Conservation (phyloP, 1,140 invertebrate species). For the Magallana gigas region DNA sequence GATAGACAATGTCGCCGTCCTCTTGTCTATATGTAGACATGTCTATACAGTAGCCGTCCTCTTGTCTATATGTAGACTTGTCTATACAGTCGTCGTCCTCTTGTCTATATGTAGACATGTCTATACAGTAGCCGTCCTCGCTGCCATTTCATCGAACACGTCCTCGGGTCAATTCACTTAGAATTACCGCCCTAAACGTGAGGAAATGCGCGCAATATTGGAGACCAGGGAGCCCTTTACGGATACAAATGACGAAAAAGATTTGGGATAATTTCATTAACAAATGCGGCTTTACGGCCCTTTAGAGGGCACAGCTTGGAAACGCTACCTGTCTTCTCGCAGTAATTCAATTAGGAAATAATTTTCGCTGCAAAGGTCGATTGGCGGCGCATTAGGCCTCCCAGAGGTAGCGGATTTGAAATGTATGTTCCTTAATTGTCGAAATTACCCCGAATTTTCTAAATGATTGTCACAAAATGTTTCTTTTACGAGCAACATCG, state of each 20-base stretch:
- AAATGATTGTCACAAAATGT: conserved; percentile 28
- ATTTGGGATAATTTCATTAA: conserved; percentile 56
- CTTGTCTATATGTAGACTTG: no score
- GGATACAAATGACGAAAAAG: conserved; percentile 51
- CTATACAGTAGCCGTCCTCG: background rate
- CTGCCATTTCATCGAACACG: background rate
- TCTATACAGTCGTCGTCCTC: no score
- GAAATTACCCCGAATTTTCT: conserved; percentile 31
- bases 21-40: background rate
- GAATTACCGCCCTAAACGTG: conserved; percentile 53
- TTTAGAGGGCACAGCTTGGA: conserved; percentile 38
- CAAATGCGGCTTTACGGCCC: conserved; percentile 50
- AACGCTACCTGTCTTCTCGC: conserved; percentile 57
- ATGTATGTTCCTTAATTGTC: conserved; percentile 43
- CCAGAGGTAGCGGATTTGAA: conserved; percentile 51
- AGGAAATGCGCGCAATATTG: conserved; percentile 49
- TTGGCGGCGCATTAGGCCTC: conserved; percentile 43
- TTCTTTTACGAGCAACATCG: conserved; percentile 29
- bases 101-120: background rate
- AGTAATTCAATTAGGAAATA: conserved; percentile 54
- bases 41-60: background rate
- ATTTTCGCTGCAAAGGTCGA: conserved; percentile 46
- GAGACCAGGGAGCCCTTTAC: conserved; percentile 45
- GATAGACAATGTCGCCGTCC: no score
- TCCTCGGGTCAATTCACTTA: conserved; percentile 48